phyloP scores from a whole-genome alignment of 2,888 invertebrate species.

The Tenthredo livida region DNA sequence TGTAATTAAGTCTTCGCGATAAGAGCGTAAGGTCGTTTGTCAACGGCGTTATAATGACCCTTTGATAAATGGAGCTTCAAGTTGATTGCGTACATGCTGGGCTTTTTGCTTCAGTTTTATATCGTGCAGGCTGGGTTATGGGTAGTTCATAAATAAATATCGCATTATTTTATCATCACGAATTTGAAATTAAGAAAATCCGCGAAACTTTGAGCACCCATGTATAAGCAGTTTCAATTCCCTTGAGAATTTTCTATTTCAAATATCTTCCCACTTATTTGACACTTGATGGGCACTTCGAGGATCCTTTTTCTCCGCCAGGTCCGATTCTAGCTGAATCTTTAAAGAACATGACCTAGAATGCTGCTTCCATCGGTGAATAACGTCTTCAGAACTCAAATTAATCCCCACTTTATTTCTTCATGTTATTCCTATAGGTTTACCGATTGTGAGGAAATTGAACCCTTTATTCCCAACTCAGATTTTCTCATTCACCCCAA shows the following conservation, averaged over 20 bases:
- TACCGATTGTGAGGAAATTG: neutral
- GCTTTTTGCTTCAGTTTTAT: neutral
- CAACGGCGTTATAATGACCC: slow-evolving; percentile 40
- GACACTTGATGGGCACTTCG: slow-evolving; percentile 28
- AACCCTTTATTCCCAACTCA: neutral
- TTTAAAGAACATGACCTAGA: slow-evolving; percentile 2
- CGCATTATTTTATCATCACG: neutral
- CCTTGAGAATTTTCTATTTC: neutral
- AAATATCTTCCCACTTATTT: slow-evolving; percentile 9
- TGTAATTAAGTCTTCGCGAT: slow-evolving; percentile 45
- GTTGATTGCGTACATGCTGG: neutral
- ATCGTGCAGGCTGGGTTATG: neutral
- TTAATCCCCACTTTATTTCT: neutral
- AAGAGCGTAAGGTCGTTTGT: slow-evolving; percentile 33
- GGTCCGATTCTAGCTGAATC: neutral
- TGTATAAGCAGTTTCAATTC: neutral
- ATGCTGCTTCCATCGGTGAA: neutral
- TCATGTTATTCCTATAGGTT: neutral
- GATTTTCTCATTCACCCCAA: neutral
- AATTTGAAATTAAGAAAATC: neutral
- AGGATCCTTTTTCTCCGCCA: neutral
- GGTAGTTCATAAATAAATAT: neutral
- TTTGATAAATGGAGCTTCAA: slow-evolving; percentile 40
- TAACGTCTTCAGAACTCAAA: neutral
- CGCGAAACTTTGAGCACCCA: neutral